Conservation (phyloP, 2,888 invertebrate genomes). For the Sphaeridia pumilis region DNA sequence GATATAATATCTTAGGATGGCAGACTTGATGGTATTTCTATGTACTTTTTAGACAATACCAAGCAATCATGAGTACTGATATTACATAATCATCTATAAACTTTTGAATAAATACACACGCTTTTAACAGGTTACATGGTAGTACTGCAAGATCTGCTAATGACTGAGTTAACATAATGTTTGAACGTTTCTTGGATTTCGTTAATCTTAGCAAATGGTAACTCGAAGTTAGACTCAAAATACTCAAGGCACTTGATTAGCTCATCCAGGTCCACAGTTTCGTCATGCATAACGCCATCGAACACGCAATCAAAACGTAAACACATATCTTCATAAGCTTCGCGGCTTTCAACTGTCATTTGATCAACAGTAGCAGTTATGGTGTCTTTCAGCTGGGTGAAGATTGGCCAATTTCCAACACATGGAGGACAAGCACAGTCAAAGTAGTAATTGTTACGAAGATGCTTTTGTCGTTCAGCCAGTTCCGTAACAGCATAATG, state of each 20-base stretch:
- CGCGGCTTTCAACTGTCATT: no score
- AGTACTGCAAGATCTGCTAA: not conserved
- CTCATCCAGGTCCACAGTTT: conserved; percentile 7
- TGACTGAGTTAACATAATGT: conserved; percentile 14
- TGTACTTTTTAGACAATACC: no score
- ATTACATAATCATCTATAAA: no score
- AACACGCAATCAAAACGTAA: conserved; percentile 7
- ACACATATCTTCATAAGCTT: conserved; percentile 4
- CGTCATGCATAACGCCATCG: not conserved
- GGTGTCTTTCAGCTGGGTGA: conserved; percentile 9
- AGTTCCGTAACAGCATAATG: conserved; percentile 58
- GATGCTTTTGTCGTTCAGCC: conserved; percentile 46
- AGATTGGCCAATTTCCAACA: conserved; percentile 51
- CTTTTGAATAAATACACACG: no score
- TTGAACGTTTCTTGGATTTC: conserved; percentile 27
- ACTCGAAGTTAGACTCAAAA: conserved; percentile 17
- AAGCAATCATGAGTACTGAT: no score
- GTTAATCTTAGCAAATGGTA: conserved; percentile 18
- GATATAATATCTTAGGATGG: no score
- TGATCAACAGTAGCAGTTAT: no score
- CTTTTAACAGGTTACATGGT: no score
- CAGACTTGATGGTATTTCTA: no score
- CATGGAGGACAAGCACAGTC: conserved; percentile 67
- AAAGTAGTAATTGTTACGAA: conserved; percentile 68
- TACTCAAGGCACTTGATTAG: conserved; percentile 14